These are phyloP conservation scores for Ceratosolen solmsi DNA, from an alignment of 1,140 invertebrate species.

Conservation along the genomic window DNA sequence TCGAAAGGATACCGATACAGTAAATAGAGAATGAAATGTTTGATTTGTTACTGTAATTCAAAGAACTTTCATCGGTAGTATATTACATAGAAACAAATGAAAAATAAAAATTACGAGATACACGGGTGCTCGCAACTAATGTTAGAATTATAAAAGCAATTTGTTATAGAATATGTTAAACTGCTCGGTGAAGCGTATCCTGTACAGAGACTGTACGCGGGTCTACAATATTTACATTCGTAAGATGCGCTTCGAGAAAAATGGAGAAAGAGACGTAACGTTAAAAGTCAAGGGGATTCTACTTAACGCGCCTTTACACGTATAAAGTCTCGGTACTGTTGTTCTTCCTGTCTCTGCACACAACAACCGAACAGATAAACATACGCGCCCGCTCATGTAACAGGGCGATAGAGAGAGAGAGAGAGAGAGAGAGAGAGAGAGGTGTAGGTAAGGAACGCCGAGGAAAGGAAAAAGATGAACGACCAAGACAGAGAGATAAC, in stretches of 20 bases:
- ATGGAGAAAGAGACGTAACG: slow-evolving; percentile 26
- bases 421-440: too few relatives aligned
- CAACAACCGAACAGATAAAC: not conserved
- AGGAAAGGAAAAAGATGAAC: not conserved
- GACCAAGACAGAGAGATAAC: not conserved
- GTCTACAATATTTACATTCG: not conserved
- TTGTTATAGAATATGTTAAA: not conserved
- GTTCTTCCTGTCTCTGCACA: not conserved
- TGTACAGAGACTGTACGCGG: not conserved
- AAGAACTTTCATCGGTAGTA: too few relatives aligned
- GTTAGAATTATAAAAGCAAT: slow-evolving; percentile 11
- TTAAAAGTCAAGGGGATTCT: slow-evolving; percentile 36
- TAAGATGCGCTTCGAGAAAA: not conserved
- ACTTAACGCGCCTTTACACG: not conserved
- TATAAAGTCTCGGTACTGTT: not conserved
- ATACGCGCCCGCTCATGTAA: not conserved
- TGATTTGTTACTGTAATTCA: too few relatives aligned
- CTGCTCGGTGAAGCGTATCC: not conserved
- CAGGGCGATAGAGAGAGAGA: too few relatives aligned
- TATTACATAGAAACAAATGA: too few relatives aligned
- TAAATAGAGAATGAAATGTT: too few relatives aligned
- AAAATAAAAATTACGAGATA: too few relatives aligned
- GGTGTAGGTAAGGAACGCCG: not conserved
- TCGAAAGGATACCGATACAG: too few relatives aligned
- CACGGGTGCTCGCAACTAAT: too few relatives aligned